A percentile compares a stretch with the other conserved stretches of the same genome.
phyloP scores from a whole-genome alignment of 2,888 invertebrate genomes.

The Heliconius cydno region DNA sequence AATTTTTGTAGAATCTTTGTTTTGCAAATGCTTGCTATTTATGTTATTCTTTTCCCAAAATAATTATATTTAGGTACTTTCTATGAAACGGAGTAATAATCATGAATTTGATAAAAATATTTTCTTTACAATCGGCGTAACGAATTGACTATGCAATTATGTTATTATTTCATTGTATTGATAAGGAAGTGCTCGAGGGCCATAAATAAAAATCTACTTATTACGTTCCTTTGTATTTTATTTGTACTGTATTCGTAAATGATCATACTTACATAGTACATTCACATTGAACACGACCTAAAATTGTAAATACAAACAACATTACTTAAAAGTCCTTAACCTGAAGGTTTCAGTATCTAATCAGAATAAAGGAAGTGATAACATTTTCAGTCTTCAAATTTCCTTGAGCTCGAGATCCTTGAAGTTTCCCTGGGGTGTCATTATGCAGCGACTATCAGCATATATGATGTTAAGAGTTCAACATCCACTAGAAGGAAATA shows the following conservation, averaged over 20 bases:
- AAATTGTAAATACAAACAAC: too few relatives aligned
- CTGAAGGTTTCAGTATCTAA: too few relatives aligned
- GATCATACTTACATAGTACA: too few relatives aligned
- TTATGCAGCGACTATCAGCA: neutral
- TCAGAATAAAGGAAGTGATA: too few relatives aligned
- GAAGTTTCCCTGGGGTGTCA: too few relatives aligned
- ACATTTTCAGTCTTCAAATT: too few relatives aligned
- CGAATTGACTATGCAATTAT: neutral
- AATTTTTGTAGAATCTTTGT: neutral
- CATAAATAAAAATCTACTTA: neutral
- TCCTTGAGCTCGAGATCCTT: too few relatives aligned
- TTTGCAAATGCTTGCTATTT: neutral
- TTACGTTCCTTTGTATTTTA: neutral
- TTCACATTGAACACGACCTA: too few relatives aligned
- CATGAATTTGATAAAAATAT: neutral
- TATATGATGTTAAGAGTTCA: neutral
- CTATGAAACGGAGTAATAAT: neutral
- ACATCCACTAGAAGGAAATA: neutral
- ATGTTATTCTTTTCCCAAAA: neutral
- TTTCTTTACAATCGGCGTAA: slow-evolving; percentile 2
- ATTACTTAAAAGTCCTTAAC: too few relatives aligned
- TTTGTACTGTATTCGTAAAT: too few relatives aligned
- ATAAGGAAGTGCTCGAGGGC: neutral
- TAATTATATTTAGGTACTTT: neutral
- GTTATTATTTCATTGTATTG: neutral